Percentiles rank a stretch among this genome's conserved stretches.
phyloP scores from a whole-genome alignment of 2,888 invertebrate genomes.

The Steinernema carpocapsae region DNA sequence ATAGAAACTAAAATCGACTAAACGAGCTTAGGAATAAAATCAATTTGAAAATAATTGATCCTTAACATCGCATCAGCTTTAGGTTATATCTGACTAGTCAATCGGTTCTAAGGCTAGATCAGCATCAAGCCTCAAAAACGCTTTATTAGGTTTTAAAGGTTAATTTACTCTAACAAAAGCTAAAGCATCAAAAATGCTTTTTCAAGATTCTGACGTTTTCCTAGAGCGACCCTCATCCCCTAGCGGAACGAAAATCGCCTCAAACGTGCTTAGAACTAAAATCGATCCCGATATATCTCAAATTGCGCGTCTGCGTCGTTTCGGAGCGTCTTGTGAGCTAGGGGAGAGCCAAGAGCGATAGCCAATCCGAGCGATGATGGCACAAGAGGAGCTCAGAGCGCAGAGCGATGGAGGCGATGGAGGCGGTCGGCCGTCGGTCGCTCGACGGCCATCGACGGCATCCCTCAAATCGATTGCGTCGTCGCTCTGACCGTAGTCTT shows the following conservation, averaged over 20 bases:
- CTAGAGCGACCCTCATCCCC: no score
- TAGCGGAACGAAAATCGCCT: no score
- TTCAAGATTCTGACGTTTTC: no score
- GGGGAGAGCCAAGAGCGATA: conserved; percentile 5
- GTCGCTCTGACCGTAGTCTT: conserved; percentile 7
- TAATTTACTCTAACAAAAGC: no score
- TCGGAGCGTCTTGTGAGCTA: conserved; percentile 8
- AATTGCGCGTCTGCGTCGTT: conserved; percentile 17
- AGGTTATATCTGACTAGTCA: no score
- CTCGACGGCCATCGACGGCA: not conserved
- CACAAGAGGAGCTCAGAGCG: not conserved
- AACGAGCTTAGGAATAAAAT: not conserved
- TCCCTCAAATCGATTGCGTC: conserved; percentile 3
- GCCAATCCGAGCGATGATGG: conserved; percentile 1
- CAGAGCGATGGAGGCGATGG: no score
- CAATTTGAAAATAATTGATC: conserved; percentile 18
- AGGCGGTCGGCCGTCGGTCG: not conserved
- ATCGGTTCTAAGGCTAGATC: no score
- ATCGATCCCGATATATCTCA: conserved; percentile 32
- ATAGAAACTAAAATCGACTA: no score
- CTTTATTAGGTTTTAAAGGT: no score
- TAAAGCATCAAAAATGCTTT: no score
- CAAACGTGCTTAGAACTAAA: not conserved
- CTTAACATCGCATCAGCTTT: no score
- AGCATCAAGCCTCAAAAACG: no score